Percentiles rank a stretch among this genome's conserved stretches.
Conservation (phyloP, 1,140 invertebrate species). For the Oryzaephilus surinamensis region DNA sequence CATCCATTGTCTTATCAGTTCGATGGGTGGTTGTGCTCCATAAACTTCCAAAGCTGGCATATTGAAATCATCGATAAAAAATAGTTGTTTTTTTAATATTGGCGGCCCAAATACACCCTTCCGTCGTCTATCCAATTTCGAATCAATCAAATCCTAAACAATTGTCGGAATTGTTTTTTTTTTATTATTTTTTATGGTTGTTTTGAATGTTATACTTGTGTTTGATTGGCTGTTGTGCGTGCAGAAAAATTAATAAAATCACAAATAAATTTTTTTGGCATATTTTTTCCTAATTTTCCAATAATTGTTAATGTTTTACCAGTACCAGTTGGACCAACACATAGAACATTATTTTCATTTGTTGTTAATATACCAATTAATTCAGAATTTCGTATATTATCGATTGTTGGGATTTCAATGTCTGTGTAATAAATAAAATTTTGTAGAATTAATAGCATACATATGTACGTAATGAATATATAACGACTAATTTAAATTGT, state of each 20-base stretch:
- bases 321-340: slow-evolving; percentile 86
- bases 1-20: slow-evolving; percentile 79
- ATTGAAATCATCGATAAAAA: slow-evolving; percentile 92
- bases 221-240: slow-evolving; percentile 86
- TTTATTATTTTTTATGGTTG: slow-evolving; percentile 59
- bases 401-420: slow-evolving; percentile 81
- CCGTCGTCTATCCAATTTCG: too few species aligned
- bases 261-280: slow-evolving; percentile 70
- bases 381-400: slow-evolving; percentile 71
- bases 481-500: too few species aligned
- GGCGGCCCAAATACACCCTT: slow-evolving; percentile 83
- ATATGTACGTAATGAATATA: too few species aligned
- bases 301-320: slow-evolving; percentile 82
- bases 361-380: slow-evolving; percentile 67
- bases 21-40: slow-evolving; percentile 87
- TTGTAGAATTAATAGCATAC: slow-evolving; percentile 64
- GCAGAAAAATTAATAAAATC: slow-evolving; percentile 89
- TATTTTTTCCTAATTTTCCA: slow-evolving; percentile 64
- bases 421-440: slow-evolving; percentile 84
- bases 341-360: slow-evolving; percentile 70
- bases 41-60: slow-evolving; percentile 82
- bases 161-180: background rate
- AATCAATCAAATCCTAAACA: background rate
- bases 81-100: slow-evolving; percentile 75
- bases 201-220: slow-evolving; percentile 89